Conservation (phyloP, 1,140 invertebrate genomes). For the Lepidurus packardi region DNA sequence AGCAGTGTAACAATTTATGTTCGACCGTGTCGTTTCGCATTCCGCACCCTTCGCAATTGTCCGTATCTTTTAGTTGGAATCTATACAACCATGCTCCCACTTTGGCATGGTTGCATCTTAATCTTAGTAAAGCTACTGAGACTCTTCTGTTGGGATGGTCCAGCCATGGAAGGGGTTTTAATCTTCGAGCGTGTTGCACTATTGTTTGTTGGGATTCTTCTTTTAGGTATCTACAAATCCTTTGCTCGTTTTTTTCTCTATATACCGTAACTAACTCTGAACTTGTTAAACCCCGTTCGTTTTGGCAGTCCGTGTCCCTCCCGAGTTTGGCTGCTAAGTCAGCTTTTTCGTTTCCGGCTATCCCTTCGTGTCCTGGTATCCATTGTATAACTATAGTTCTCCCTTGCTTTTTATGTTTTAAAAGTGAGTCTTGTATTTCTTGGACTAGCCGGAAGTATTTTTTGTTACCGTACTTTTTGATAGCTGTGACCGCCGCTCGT, state of each 20-base stretch:
- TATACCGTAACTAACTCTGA: not conserved
- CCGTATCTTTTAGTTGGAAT: not conserved
- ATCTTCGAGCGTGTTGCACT: not conserved
- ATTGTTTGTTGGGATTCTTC: not conserved
- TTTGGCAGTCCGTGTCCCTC: not conserved
- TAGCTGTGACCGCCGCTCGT: not conserved
- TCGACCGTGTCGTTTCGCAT: not conserved
- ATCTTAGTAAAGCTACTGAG: not conserved
- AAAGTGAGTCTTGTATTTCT: not conserved
- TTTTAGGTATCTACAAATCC: not conserved
- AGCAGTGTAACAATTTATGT: not conserved
- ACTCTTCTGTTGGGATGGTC: not conserved
- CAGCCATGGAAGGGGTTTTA: not conserved
- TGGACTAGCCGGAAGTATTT: not conserved
- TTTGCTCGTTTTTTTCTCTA: not conserved
- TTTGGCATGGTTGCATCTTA: not conserved
- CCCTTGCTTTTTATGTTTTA: not conserved
- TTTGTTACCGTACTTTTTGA: not conserved
- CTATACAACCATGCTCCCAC: not conserved
- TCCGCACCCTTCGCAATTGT: not conserved
- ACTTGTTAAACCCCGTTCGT: not conserved
- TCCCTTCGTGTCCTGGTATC: not conserved
- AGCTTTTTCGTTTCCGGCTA: not conserved
- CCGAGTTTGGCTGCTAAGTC: not conserved
- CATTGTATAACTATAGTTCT: not conserved